phyloP scores from a whole-genome alignment of 2,888 invertebrate species.

The Gisinianus flammeolus region DNA sequence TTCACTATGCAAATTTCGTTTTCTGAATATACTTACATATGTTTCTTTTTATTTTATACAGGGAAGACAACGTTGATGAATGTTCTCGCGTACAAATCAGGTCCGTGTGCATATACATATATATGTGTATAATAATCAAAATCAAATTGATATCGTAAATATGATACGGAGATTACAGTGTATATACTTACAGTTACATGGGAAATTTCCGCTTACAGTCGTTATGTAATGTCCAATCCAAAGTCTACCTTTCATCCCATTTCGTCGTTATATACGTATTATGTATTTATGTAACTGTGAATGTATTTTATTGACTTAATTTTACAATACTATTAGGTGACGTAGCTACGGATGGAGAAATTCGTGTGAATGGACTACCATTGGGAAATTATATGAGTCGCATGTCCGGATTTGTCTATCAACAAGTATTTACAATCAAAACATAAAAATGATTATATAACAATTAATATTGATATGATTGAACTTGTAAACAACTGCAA shows the following conservation, averaged over 20 bases:
- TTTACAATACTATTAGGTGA: conserved; percentile 66
- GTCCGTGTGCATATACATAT: conserved; percentile 65
- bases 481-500: too few relatives aligned
- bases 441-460: too few relatives aligned
- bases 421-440: too few relatives aligned
- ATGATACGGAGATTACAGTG: too few relatives aligned
- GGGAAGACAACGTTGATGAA: conserved; percentile 66
- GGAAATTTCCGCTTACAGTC: too few relatives aligned
- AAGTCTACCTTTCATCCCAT: too few relatives aligned
- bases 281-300: too few relatives aligned
- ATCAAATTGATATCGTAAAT: too few relatives aligned
- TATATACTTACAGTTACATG: too few relatives aligned
- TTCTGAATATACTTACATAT: not conserved
- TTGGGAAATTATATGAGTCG: conserved; percentile 77
- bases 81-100: conserved; percentile 77
- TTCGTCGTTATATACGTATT: too few relatives aligned
- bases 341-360: conserved; percentile 76
- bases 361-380: conserved; percentile 77
- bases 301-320: not conserved
- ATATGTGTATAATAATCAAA: not conserved
- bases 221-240: too few relatives aligned
- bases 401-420: conserved; percentile 87
- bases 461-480: too few relatives aligned
- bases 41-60: not conserved
- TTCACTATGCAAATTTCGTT: not conserved